These are phyloP conservation scores for Maccullochella peelii DNA, from an alignment of 2,113 vertebrate species.

Conservation along the genomic window DNA sequence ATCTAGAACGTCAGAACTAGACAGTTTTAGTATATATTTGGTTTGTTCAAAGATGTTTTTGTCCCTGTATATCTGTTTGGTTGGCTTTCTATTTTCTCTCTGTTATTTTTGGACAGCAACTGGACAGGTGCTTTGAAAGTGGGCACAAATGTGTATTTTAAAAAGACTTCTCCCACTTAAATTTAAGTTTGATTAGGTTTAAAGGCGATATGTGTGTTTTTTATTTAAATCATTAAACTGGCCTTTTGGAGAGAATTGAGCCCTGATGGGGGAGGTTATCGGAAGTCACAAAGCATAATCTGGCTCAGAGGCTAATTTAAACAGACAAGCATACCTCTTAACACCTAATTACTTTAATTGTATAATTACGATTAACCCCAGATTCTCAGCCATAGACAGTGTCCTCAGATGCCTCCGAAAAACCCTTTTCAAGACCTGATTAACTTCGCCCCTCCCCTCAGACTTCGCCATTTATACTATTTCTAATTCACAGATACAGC, in stretches of 20 bases:
- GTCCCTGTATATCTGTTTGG: neutral
- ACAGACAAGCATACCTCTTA: slow-evolving; percentile 81
- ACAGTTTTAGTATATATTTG: neutral
- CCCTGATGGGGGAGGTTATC: slow-evolving; percentile 57
- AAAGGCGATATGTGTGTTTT: slow-evolving; percentile 22
- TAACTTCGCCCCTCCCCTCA: slow-evolving; percentile 21
- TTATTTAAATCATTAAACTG: slow-evolving; percentile 35
- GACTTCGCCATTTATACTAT: slow-evolving; percentile 13
- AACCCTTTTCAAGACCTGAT: slow-evolving; percentile 57
- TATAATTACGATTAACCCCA: slow-evolving; percentile 82
- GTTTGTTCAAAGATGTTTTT: slow-evolving; percentile 9
- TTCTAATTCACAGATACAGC: slow-evolving; percentile 8
- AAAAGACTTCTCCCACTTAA: neutral
- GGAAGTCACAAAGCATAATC: slow-evolving; percentile 75
- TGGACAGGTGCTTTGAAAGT: neutral
- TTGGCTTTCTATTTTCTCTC: neutral
- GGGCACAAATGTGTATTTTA: slow-evolving; percentile 1
- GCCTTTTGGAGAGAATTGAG: slow-evolving; percentile 47
- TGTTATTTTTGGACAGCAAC: neutral
- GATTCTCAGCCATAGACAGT: slow-evolving; percentile 77
- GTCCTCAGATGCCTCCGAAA: slow-evolving; percentile 62
- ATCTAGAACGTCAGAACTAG: neutral
- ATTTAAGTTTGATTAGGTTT: slow-evolving; percentile 22
- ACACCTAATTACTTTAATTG: slow-evolving; percentile 85
- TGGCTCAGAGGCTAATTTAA: slow-evolving; percentile 77